phyloP scores from a whole-genome alignment of 1,140 invertebrate genomes.

The Drosophila auraria region DNA sequence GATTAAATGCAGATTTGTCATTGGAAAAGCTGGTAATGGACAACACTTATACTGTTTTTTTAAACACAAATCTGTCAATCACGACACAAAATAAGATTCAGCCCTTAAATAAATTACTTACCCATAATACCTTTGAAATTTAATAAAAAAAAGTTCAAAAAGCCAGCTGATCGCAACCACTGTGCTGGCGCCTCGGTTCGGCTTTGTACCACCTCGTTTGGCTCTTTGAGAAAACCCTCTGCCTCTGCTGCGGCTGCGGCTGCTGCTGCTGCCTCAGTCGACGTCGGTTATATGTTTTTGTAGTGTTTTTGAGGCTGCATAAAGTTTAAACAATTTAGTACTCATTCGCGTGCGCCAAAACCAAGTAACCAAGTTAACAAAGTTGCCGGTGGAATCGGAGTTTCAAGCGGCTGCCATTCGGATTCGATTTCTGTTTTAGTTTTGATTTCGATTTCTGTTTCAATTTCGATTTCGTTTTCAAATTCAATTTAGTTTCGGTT shows the following conservation, averaged over 20 bases:
- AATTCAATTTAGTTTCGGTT: constrained; percentile 32
- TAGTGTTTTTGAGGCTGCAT: constrained; percentile 60
- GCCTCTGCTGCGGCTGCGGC: background rate
- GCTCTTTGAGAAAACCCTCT: constrained; percentile 11
- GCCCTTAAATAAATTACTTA: too few species aligned
- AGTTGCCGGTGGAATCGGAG: constrained; percentile 32
- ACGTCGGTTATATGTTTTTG: constrained; percentile 37
- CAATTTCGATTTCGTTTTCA: constrained; percentile 18
- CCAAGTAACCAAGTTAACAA: constrained; percentile 64
- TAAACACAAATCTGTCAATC: too few species aligned
- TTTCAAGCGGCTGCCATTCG: constrained; percentile 16
- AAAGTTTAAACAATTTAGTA: constrained; percentile 77
- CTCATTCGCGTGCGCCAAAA: constrained; percentile 75
- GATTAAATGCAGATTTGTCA: too few species aligned
- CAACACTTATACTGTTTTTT: too few species aligned
- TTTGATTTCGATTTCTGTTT: background rate
- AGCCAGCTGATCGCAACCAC: background rate
- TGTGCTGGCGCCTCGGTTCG: constrained; percentile 28
- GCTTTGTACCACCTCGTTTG: constrained; percentile 19
- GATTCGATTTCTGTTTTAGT: constrained; percentile 6
- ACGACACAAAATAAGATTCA: too few species aligned
- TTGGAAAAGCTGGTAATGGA: too few species aligned
- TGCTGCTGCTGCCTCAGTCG: constrained; percentile 17
- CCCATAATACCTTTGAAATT: too few species aligned
- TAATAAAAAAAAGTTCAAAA: background rate